A percentile compares a stretch with the other conserved stretches of the same genome.
Conservation (phyloP, 2,113 vertebrate species). For the Rattus rattus region DNA sequence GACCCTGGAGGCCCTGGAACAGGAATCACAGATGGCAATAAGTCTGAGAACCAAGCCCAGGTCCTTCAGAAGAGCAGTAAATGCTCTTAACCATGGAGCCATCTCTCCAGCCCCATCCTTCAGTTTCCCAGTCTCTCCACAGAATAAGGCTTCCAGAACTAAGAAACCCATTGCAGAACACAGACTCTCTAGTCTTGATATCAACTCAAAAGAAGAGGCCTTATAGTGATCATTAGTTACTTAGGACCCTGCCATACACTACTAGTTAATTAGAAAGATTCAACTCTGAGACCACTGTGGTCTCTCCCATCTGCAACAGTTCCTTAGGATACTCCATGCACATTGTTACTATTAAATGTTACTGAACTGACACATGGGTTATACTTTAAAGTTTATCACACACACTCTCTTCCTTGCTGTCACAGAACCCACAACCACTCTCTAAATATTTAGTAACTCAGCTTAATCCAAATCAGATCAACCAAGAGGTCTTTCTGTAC, state of each 20-base stretch:
- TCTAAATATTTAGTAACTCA: conserved; percentile 28
- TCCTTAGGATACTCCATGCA: neutral
- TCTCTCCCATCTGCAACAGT: neutral
- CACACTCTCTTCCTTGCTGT: conserved; percentile 1
- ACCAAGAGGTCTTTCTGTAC: neutral
- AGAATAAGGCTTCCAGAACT: neutral
- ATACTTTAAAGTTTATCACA: conserved; percentile 12
- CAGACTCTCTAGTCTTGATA: neutral
- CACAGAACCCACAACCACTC: neutral
- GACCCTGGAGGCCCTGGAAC: neutral
- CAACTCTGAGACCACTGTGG: neutral
- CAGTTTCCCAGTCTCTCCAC: neutral
- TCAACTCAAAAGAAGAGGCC: neutral
- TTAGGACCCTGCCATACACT: neutral
- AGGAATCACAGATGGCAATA: neutral
- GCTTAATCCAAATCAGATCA: conserved; percentile 21
- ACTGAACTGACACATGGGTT: neutral
- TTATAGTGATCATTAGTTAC: neutral
- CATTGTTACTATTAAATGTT: neutral
- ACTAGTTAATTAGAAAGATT: neutral
- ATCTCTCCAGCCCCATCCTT: neutral
- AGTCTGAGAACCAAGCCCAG: neutral
- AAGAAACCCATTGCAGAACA: neutral
- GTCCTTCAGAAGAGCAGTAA: neutral
- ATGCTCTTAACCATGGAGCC: neutral